Evolutionary conservation across 1,140 invertebrate species (phyloP), one percentile per base, ranked within the genome.

Genomic region (Heliconius melpomene): DNA sequence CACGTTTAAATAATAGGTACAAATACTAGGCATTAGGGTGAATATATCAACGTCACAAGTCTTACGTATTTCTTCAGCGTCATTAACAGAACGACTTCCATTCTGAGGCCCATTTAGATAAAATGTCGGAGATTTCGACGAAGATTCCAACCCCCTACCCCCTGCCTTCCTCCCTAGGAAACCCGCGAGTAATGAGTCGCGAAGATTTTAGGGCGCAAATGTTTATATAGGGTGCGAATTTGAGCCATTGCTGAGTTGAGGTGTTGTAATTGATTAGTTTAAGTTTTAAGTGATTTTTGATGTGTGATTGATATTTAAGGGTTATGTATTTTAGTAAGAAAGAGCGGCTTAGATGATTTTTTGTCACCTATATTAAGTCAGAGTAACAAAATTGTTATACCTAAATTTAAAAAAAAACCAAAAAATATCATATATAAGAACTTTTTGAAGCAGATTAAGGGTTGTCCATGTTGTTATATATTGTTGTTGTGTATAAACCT

Each of bases 61-160:
- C 89, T 91, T 90, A 89, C 86, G 87, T 84, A 88, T 92, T 93
- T 94, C 91, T 94, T 93, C 87, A 83, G 86, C 89, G 90, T 92
- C 91, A 94, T 94, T 94, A 94, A 90, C 84, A 88, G 86, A 88
- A 91, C 90, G 92, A 88, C 88, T 86, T 88, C 89, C 91, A 92
- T 94, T 93, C 86, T 86, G 89, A 86, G 86, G 89, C 91, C 91
- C 93, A 93, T 94, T 94, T 93, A 94, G 93, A 94, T 94, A 94
- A 94, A 94, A 94, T 89, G 93, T 90, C 90, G 89, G 86, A 94
- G 93, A 94, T 94, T 94, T 94, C 89, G 91, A 92, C 89, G 88
- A 91, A 90, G 89, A 90, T 91, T 89, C 88, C 84, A 57, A 75
- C 76, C 77, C 76, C 79, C 75, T 23, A 73, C 76, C 54, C 76